These are phyloP conservation scores for Gallirallus australis DNA, from an alignment of 2,797 vertebrate genomes.

Conservation along the genomic window DNA sequence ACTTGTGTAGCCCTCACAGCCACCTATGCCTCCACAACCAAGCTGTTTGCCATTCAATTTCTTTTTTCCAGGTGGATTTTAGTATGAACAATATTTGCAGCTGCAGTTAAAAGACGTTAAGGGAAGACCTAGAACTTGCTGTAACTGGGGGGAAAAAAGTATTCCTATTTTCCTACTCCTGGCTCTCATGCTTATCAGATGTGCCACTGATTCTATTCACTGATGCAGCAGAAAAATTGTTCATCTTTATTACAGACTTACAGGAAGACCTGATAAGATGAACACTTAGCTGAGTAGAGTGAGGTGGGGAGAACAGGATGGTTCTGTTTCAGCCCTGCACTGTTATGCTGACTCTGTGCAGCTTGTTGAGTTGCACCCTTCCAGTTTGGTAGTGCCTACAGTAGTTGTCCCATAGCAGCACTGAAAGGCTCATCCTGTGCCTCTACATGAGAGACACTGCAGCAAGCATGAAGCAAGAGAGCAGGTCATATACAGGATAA, in stretches of 20 bases:
- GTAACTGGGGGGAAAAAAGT: background rate
- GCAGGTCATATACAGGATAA: background rate
- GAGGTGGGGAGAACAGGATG: background rate
- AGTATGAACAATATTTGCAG: background rate
- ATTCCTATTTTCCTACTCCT: background rate
- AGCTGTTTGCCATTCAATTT: background rate
- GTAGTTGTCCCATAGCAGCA: background rate
- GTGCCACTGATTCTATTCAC: background rate
- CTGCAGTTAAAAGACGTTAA: background rate
- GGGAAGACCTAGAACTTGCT: background rate
- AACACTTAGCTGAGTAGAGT: background rate
- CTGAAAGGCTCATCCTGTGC: background rate
- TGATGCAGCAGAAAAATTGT: background rate
- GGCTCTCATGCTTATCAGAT: background rate
- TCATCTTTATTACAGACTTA: background rate
- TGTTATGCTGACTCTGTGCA: background rate
- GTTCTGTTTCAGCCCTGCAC: accelerated
- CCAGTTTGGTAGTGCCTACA: background rate
- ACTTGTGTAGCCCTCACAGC: background rate
- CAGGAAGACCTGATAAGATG: background rate
- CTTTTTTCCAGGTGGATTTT: background rate
- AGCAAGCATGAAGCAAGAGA: background rate
- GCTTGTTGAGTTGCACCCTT: background rate
- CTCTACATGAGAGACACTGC: background rate
- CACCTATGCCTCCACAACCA: background rate